Evolutionary conservation across 2,888 invertebrate species (phyloP).

Genomic region (Thecophora atra): DNA sequence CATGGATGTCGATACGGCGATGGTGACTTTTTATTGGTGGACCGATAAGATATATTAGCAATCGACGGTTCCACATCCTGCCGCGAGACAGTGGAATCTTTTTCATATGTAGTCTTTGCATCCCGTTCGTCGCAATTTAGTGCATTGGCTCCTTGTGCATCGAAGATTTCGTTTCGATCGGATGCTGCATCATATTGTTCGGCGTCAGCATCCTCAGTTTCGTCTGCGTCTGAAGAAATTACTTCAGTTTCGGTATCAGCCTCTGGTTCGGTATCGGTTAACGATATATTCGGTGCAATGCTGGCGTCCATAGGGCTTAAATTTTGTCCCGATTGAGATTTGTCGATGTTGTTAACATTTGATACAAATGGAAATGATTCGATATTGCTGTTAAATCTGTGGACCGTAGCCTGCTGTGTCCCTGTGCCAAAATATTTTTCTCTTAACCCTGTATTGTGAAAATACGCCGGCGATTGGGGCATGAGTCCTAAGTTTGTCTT

Average conservation of each 20-base stretch:
- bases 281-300: neutral
- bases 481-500: constrained; percentile 4
- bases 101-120: constrained; percentile 1
- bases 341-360: neutral
- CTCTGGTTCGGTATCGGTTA: constrained; percentile 23
- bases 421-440: neutral
- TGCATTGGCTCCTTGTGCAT: neutral
- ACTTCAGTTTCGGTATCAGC: constrained; percentile 29
- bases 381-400: neutral
- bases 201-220: constrained; percentile 23
- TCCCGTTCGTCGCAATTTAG: neutral
- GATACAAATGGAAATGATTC: too few relatives aligned
- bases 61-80: neutral
- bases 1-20: neutral
- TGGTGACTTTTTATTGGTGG: neutral
- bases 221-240: constrained; percentile 29
- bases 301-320: neutral
- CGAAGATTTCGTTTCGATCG: neutral
- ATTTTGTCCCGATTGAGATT: too few relatives aligned
- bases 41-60: neutral
- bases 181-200: constrained; percentile 19
- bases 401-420: too few relatives aligned
- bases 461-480: constrained; percentile 1
- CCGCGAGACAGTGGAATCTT: neutral
- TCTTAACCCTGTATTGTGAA: neutral